A percentile compares a stretch with the other conserved stretches of the same genome.
These are phyloP conservation scores for Mimachlamys varia DNA, from an alignment of 2,888 invertebrate species.

Conservation along the genomic window DNA sequence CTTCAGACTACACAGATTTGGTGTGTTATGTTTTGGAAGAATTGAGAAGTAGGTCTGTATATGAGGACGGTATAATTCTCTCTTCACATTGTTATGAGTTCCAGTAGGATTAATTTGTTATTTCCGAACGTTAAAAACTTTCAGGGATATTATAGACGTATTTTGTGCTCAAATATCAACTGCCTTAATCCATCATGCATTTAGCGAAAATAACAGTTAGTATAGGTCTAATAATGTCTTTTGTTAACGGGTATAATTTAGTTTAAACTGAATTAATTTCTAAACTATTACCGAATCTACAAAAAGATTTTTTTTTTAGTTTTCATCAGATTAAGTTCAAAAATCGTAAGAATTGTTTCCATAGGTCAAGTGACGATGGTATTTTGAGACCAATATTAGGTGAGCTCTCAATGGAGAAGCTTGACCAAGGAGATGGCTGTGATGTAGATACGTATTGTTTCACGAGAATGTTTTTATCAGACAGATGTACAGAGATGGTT, in stretches of 20 bases:
- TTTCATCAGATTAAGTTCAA: neutral
- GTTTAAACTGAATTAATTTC: neutral
- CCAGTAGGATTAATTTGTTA: too few relatives aligned
- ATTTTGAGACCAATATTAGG: neutral
- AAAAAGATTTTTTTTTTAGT: neutral
- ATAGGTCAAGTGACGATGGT: neutral
- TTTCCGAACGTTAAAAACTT: neutral
- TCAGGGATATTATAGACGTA: neutral
- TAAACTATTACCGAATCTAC: neutral
- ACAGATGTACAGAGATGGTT: neutral
- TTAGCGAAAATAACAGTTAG: neutral
- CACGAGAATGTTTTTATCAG: neutral
- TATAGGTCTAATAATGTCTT: neutral
- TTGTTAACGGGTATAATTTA: neutral
- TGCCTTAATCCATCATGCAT: constrained; percentile 31
- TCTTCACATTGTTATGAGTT: too few relatives aligned
- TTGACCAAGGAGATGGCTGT: constrained; percentile 9
- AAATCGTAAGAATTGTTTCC: neutral
- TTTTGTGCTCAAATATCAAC: neutral
- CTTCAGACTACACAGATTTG: neutral
- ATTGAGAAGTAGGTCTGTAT: neutral
- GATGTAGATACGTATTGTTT: neutral
- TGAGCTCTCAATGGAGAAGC: neutral
- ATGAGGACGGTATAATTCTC: neutral
- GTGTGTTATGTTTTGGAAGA: neutral